Conservation (phyloP, 1,140 invertebrate genomes). For the Euura saliciscinereae region DNA sequence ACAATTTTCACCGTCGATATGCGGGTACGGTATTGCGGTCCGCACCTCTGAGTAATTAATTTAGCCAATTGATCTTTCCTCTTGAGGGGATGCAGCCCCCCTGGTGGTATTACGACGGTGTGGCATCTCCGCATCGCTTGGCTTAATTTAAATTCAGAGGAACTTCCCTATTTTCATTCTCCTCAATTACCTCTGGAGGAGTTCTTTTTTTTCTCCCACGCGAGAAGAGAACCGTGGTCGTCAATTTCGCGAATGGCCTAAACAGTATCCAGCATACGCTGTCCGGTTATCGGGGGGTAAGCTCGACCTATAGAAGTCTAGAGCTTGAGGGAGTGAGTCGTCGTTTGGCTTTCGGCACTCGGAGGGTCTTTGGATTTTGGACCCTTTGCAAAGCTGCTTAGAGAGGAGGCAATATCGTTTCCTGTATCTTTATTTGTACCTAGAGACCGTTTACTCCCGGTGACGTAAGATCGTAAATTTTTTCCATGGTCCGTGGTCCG, state of each 20-base stretch:
- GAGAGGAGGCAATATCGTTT: neutral
- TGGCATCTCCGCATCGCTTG: neutral
- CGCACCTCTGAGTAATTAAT: neutral
- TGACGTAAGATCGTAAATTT: slow-evolving; percentile 3
- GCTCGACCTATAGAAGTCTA: too few relatives aligned
- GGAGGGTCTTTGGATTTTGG: neutral
- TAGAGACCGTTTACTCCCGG: slow-evolving; percentile 2
- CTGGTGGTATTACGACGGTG: neutral
- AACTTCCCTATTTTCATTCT: neutral
- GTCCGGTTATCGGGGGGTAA: too few relatives aligned
- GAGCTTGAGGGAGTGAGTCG: too few relatives aligned
- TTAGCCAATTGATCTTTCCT: neutral
- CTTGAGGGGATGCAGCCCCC: neutral
- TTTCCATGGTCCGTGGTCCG: neutral
- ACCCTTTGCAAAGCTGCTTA: neutral
- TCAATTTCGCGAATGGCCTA: too few relatives aligned
- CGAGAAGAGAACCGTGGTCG: too few relatives aligned
- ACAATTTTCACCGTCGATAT: too few relatives aligned
- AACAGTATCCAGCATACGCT: neutral
- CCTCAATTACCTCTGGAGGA: too few relatives aligned
- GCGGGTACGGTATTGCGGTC: neutral
- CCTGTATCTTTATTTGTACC: neutral
- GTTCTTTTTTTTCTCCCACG: too few relatives aligned
- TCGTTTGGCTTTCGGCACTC: neutral
- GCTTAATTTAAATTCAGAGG: neutral